Conservation (phyloP, 2,888 invertebrate species). For the Cosmopolites sordidus region DNA sequence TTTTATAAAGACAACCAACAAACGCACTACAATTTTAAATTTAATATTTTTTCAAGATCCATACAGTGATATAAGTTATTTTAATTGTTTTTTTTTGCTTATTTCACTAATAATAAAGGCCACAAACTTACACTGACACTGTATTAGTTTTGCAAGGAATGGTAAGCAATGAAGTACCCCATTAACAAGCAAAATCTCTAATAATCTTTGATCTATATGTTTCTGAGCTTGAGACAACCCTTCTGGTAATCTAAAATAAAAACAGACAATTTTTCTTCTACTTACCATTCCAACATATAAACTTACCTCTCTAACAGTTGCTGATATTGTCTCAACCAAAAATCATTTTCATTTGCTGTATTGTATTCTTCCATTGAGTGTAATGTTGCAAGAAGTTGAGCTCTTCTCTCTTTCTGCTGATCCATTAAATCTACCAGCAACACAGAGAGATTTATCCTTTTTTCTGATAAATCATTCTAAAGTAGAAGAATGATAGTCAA, state of each 20-base stretch:
- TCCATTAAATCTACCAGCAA: constrained; percentile 65
- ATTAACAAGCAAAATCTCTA: constrained; percentile 65
- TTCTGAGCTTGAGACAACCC: constrained; percentile 59
- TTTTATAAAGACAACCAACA: too few species aligned
- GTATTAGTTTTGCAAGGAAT: constrained; percentile 61
- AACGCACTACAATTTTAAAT: too few species aligned
- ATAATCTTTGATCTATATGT: constrained; percentile 62
- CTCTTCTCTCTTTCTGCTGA: constrained; percentile 63
- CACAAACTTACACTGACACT: constrained; percentile 49
- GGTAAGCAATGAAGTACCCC: constrained; percentile 74
- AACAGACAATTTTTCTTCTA: constrained; percentile 5
- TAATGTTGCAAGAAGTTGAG: constrained; percentile 63
- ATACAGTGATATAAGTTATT: too few species aligned
- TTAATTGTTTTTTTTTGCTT: too few species aligned
- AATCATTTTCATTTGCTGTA: constrained; percentile 54
- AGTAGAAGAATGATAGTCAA: constrained; percentile 9
- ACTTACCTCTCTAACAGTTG: constrained; percentile 63
- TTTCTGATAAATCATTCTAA: constrained; percentile 63
- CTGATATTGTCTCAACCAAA: constrained; percentile 81
- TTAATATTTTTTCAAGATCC: too few species aligned
- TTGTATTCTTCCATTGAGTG: constrained; percentile 65
- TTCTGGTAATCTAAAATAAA: constrained; percentile 52
- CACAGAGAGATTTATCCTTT: constrained; percentile 62
- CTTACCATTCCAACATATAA: background rate
- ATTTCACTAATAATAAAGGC: too few species aligned